phyloP scores from a whole-genome alignment of 2,888 invertebrate species.

The Cantharis rustica region DNA sequence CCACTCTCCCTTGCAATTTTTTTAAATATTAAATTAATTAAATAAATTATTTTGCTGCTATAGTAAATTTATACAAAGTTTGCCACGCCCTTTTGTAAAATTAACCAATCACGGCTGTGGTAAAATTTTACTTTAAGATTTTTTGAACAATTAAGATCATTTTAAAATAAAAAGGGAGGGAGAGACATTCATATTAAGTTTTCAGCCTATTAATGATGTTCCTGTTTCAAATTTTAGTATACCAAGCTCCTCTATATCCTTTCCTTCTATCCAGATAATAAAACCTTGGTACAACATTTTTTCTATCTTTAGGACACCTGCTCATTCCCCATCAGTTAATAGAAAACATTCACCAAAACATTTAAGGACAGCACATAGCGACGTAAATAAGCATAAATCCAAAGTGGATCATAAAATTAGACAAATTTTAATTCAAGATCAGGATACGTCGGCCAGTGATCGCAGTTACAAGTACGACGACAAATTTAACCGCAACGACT shows the following conservation, averaged over 20 bases:
- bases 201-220: neutral
- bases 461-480: constrained; percentile 57
- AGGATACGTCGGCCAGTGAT: constrained; percentile 57
- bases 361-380: constrained; percentile 54
- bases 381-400: constrained; percentile 42
- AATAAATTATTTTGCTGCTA: no score
- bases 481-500: constrained; percentile 48
- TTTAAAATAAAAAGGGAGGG: neutral
- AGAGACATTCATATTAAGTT: neutral
- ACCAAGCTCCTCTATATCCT: neutral
- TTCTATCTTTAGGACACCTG: constrained; percentile 42
- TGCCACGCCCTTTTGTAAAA: no score
- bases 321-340: constrained; percentile 46
- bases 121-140: no score
- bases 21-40: no score
- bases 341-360: constrained; percentile 44
- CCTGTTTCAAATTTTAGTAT: neutral
- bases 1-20: no score
- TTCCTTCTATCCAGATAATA: neutral
- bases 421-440: constrained; percentile 51
- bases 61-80: no score
- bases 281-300: neutral
- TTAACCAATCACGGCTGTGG: no score
- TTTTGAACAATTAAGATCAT: no score
- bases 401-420: constrained; percentile 49